Base-by-base conservation (phyloP, 2,113 vertebrate genomes). In the Pipra filicauda region DNA sequence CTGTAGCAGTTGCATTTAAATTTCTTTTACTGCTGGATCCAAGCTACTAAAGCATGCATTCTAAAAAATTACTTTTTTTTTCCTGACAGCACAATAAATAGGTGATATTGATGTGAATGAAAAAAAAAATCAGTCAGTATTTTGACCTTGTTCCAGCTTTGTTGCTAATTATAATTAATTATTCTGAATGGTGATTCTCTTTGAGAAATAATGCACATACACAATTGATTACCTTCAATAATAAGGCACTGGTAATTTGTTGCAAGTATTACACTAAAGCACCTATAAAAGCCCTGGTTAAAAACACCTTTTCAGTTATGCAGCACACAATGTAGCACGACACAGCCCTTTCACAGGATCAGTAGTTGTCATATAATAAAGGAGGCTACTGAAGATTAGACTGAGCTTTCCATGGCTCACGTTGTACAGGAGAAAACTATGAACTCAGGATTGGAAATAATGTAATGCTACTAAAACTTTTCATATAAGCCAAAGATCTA, bases 151-250 rank as follows among this genome's bases (percentile, higher is more conserved):
- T n/a, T 89, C 31, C 59, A 76, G 62, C 58, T 81, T 75, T 80
- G 28, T 24, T 91, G 83, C 37, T 89, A 77, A 79, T 91, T 85
- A 80, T 75, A 83, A 94, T 48, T 93, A 93, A 88, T 84, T 86
- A 79, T 67, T 65, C 73, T 83, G 66, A 91, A 70, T 31, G 66
- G 67, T 31, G 62, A 73, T 61, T 94, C 35, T 92, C 69, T 67
- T 67, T 24, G 43, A 81, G 67, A 55, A 93, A 61, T 79, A 92
- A 85, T 76, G 93, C 83, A 92, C 41, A 52, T 55, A 71, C 37
- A 91, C 59, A 85, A 35, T 65, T 41, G 39, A 41, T 41, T 41
- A 41, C 39, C 39, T 41, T 41, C 39, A 41, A 41, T 41, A 41
- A 41, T 41, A 41, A 41, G 39, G 39, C 39, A 41, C 39, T 41